Evolutionary conservation across 2,797 vertebrate genomes (phyloP).

Genomic region (Alcedo quadribrachys): DNA sequence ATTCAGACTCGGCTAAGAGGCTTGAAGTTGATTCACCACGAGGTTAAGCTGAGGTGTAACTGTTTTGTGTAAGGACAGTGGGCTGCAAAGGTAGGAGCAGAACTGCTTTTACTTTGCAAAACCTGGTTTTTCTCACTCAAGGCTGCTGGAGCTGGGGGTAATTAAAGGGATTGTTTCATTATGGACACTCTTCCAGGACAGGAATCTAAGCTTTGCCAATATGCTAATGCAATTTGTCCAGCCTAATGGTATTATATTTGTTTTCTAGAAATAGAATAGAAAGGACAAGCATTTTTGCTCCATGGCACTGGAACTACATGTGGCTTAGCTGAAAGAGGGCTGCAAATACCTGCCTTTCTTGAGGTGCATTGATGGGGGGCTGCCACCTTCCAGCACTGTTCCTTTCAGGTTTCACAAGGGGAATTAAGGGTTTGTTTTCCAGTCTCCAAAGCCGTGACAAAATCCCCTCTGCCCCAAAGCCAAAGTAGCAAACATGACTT

Average conservation of each 20-base stretch:
- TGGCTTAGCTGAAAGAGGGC: background rate
- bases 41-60: background rate
- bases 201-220: background rate
- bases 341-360: background rate
- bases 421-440: background rate
- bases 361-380: background rate
- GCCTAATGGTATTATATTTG: background rate
- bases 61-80: background rate
- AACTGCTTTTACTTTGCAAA: background rate
- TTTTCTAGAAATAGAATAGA: background rate
- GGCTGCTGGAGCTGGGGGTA: background rate
- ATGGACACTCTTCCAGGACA: background rate
- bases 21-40: background rate
- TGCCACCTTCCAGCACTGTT: background rate
- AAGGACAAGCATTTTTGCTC: background rate
- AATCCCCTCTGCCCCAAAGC: constrained; percentile 19
- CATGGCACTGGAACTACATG: background rate
- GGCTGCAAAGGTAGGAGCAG: background rate
- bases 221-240: background rate
- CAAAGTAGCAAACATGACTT: background rate
- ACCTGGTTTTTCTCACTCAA: background rate
- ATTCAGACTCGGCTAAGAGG: background rate
- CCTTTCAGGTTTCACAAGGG: background rate
- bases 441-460: background rate
- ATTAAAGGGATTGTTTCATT: background rate